These are phyloP conservation scores for Oxyteleia sp. DNA, from an alignment of 2,888 invertebrate genomes.

Conservation along the genomic window DNA sequence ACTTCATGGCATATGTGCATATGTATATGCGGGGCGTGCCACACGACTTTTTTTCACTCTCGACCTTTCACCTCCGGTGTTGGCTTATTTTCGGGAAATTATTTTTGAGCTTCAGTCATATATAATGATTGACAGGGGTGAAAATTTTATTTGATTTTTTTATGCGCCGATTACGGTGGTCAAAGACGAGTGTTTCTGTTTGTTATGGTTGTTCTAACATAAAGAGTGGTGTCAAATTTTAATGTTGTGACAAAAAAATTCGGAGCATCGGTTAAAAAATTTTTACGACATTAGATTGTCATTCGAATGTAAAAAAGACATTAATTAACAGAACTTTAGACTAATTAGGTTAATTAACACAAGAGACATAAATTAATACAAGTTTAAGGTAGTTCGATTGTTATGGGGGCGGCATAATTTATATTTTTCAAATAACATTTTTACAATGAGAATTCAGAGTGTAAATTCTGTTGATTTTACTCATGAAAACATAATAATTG, in stretches of 20 bases:
- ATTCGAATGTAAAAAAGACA: too few relatives aligned
- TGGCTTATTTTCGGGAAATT: constrained; percentile 56
- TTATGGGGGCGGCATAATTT: too few relatives aligned
- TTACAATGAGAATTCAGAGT: too few relatives aligned
- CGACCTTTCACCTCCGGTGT: constrained; percentile 52
- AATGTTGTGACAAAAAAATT: constrained; percentile 12
- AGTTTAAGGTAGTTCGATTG: too few relatives aligned
- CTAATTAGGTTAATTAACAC: too few relatives aligned
- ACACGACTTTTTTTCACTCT: constrained; percentile 44
- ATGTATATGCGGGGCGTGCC: constrained; percentile 53
- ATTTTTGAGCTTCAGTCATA: constrained; percentile 50
- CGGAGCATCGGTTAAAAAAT: too few relatives aligned
- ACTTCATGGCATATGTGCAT: constrained; percentile 63
- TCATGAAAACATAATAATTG: too few relatives aligned
- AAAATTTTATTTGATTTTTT: constrained; percentile 22
- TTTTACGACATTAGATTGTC: too few relatives aligned
- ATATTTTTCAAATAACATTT: too few relatives aligned
- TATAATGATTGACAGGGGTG: constrained; percentile 36
- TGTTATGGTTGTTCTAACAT: constrained; percentile 1
- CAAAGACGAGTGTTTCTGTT: neutral
- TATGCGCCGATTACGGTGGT: neutral
- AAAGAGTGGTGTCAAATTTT: neutral
- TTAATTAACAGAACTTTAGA: too few relatives aligned
- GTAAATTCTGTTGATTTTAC: too few relatives aligned
- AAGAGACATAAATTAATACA: too few relatives aligned